These are phyloP conservation scores for Dynastes hyllus DNA, from an alignment of 2,888 invertebrate species.

Conservation along the genomic window DNA sequence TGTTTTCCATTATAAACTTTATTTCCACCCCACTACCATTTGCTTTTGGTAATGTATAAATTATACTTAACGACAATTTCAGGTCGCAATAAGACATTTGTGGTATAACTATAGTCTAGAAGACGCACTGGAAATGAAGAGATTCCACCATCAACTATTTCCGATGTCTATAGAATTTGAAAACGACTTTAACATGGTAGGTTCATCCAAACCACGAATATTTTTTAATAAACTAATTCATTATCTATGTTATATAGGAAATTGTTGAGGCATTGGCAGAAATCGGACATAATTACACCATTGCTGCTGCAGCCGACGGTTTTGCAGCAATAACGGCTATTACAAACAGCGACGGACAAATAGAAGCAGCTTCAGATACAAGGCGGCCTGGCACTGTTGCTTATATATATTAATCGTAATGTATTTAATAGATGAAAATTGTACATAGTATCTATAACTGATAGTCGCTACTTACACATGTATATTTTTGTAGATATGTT, in stretches of 20 bases:
- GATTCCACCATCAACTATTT: conserved; percentile 79
- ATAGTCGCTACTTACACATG: not conserved
- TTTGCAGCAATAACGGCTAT: conserved; percentile 79
- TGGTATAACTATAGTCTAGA: conserved; percentile 74
- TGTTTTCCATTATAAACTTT: too few species aligned
- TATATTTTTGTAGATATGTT: conserved; percentile 33
- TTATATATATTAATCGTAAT: conserved; percentile 59
- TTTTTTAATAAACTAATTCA: not conserved
- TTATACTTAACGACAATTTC: conserved; percentile 52
- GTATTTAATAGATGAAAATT: conserved; percentile 3
- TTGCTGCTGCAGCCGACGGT: conserved; percentile 73
- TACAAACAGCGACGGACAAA: conserved; percentile 71
- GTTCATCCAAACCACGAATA: conserved; percentile 1
- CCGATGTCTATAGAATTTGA: conserved; percentile 75
- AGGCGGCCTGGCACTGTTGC: conserved; percentile 73
- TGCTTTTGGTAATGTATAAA: too few species aligned
- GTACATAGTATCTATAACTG: not conserved
- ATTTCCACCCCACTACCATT: too few species aligned
- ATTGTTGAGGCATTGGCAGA: conserved; percentile 71
- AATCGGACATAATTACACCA: conserved; percentile 73
- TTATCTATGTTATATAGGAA: conserved; percentile 66
- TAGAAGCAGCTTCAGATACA: conserved; percentile 69
- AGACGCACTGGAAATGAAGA: conserved; percentile 72
- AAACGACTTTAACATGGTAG: conserved; percentile 70
- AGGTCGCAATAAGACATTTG: conserved; percentile 74